Conservation (phyloP, 1,140 invertebrate species). For the Melitaea cinxia region DNA sequence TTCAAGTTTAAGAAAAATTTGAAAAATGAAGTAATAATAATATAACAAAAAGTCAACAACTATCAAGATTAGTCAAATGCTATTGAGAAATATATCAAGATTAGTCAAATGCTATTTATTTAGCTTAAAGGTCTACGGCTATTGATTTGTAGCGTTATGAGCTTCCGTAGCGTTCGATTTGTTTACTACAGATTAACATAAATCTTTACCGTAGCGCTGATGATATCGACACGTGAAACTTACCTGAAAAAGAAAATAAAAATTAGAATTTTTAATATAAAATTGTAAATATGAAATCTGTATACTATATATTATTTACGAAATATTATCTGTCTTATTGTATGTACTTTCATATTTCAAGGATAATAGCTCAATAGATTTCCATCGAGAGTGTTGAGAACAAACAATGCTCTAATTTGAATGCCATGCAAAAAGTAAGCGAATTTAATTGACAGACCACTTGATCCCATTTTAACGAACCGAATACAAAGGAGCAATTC, state of each 20-base stretch:
- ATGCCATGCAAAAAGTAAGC: slow-evolving; percentile 28
- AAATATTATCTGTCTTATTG: neutral
- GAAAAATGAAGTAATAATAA: no score
- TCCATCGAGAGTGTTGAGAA: neutral
- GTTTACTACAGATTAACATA: neutral
- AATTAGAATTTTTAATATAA: neutral
- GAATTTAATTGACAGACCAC: slow-evolving; percentile 37
- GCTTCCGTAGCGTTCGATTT: neutral
- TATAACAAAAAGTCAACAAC: no score
- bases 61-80: no score
- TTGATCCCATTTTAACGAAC: slow-evolving; percentile 36
- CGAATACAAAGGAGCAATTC: slow-evolving; percentile 33
- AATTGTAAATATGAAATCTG: no score
- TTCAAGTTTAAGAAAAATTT: no score
- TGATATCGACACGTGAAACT: slow-evolving; percentile 2
- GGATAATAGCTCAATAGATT: neutral
- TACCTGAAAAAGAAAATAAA: slow-evolving; percentile 29
- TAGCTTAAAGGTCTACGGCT: no score
- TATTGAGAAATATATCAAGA: no score
- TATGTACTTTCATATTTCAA: neutral
- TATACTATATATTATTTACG: no score
- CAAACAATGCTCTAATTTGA: slow-evolving; percentile 25
- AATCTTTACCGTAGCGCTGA: neutral
- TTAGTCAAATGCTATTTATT: no score
- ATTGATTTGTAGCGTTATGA: slow-evolving; percentile 13